Evolutionary conservation across 2,113 vertebrate species (phyloP), one percentile per base, ranked within the genome.

Genomic region (Eulemur macaco): DNA sequence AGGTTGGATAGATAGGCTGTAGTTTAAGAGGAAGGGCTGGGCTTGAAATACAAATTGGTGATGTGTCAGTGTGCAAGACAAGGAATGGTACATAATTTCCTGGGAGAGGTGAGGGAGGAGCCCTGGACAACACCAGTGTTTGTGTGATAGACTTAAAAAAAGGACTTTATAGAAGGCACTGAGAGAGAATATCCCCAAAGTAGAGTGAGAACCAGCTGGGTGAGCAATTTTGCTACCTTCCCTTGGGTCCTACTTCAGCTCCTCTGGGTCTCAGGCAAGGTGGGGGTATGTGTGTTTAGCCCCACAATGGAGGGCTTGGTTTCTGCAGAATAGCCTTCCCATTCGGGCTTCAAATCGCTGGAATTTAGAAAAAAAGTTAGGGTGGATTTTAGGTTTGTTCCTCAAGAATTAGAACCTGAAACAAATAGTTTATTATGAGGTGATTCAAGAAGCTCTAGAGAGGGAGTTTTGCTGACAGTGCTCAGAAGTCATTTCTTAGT

Each of bases 401-500:
- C 64, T 20, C 18, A 52, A 47, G 9, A 63, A 80, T 56, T 73
- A 82, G 27, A 69, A 2, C 37, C 56, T 69, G 58, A 87, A 76
- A 80, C 10, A 54, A 63, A 14, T 34, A 73, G n/a, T 73, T 77
- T 85, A 50, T 76, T 21, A 37, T 34, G 58, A 39, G n/a, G 47
- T 47, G 20, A 89, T 54, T 58, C 15, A 77, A 47, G 77, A 78
- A 74, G 20, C 66, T 82, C 64, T n/a, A 69, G 45, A 50, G 68
- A 88, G 39, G 54, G 31, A 74, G 66, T 68, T 91, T 96, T 77
- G 17, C 89, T 94, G 52, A 73, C 0, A 37, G 4, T 63, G 64
- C 34, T 96, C 12, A 17, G 56, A 93, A 63, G 50, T 64, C 12
- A 71, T 85, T 94, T 96, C n/a, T 93, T 87, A 63, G 69, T 89